Evolutionary conservation across 2,113 vertebrate species (phyloP), one percentile per base, ranked within the genome.

Genomic region (Trachemys scripta): DNA sequence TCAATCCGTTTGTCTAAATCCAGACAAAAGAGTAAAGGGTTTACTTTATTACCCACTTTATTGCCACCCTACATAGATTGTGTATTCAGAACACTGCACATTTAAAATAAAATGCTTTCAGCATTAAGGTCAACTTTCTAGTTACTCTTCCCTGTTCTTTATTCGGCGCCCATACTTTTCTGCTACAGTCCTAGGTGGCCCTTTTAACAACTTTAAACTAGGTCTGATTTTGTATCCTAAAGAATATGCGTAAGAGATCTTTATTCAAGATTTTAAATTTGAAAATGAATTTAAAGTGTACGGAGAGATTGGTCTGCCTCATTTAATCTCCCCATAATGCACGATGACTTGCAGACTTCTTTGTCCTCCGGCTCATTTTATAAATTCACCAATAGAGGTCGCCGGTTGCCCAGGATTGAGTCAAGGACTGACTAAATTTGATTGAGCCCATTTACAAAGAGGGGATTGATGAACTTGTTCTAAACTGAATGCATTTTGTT

Each of bases 301-400:
- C 69, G 69, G 45, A 17, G 62, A 83, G 57, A 92, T 27, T 80
- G 12, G 38, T 69, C n/a, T 38, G 24, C 35, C 57, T 85, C 57
- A 1, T 56, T 88, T 56, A 59, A 56, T 25, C 54, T 20, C 13
- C 8, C 0, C 0, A 25, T 38, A 27, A 80, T 62, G 29, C 51
- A 88, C 9, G 19, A 35, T 42, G 49, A 50, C 84, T 93, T 80
- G 81, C 88, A 80, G 50, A 42, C 54, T 35, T 84, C 89, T 82
- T 93, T 80, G 91, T 91, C 88, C 35, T 87, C 5, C 10, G 29
- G 65, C 25, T 96, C 54, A 62, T 95, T 97, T 93, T 95, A 85
- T 80, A 47, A 31, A 69, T 62, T 89, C 90, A 92, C 97, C 98
- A 82, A 97, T 92, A 98, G 98, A 97, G 98, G 98, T 93, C 98